These are phyloP conservation scores for Phaenicophaeus curvirostris DNA, from an alignment of 2,797 vertebrate species.

Conservation along the genomic window DNA sequence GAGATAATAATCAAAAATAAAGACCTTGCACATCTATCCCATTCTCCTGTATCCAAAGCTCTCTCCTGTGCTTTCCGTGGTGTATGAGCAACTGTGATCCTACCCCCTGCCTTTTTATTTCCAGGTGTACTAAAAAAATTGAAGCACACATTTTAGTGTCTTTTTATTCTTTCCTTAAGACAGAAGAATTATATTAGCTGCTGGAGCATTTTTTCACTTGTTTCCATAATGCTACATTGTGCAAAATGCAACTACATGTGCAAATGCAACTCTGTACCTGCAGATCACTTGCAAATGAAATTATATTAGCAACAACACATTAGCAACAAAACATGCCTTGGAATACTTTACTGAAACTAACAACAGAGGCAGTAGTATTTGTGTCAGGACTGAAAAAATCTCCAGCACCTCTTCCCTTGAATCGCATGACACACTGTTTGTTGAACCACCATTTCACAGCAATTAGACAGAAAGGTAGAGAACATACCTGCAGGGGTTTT, in stretches of 20 bases:
- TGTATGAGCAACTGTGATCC: not conserved
- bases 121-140: not conserved
- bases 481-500: not conserved
- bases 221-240: not conserved
- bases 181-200: not conserved
- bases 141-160: not conserved
- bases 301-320: not conserved
- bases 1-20: not conserved
- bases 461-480: not conserved
- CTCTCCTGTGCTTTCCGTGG: not conserved
- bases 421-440: not conserved
- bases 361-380: not conserved
- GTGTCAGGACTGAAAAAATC: not conserved
- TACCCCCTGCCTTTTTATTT: not conserved
- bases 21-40: not conserved
- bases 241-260: not conserved
- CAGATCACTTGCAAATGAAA: not conserved
- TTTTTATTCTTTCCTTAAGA: not conserved
- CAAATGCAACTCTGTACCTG: not conserved
- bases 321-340: not conserved
- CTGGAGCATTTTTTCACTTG: not conserved
- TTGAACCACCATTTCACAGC: not conserved
- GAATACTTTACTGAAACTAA: conserved; percentile 11
- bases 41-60: not conserved
- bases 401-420: not conserved